These are phyloP conservation scores for Caenorhabditis uteleia DNA, from an alignment of 2,888 invertebrate species.

Conservation along the genomic window DNA sequence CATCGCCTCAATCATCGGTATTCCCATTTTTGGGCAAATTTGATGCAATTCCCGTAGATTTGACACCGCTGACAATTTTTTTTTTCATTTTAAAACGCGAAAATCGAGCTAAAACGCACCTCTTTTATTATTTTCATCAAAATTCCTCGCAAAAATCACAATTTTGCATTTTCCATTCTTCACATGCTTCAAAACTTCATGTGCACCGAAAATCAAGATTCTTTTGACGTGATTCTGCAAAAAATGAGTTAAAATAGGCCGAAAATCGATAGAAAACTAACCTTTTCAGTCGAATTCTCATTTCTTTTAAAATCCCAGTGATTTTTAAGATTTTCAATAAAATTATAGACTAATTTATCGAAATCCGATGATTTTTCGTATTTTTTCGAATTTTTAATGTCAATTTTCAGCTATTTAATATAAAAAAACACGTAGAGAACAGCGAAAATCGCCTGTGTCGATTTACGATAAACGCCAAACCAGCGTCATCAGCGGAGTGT, in stretches of 20 bases:
- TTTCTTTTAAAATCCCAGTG: conserved; percentile 5
- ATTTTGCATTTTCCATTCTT: conserved; percentile 14
- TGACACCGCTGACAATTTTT: conserved; percentile 17
- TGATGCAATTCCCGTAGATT: conserved; percentile 14
- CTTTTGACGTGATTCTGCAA: conserved; percentile 27
- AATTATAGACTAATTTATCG: no score
- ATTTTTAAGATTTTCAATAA: conserved; percentile 25
- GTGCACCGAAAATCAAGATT: conserved; percentile 37
- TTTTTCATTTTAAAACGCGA: conserved; percentile 3
- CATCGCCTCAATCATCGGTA: conserved; percentile 19
- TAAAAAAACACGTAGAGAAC: no score
- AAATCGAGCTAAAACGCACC: conserved; percentile 23
- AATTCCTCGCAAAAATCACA: conserved; percentile 38
- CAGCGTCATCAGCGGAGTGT: no score
- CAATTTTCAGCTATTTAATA: no score
- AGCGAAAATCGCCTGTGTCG: no score
- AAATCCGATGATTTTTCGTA: no score
- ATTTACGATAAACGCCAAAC: no score
- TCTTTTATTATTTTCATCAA: conserved; percentile 27
- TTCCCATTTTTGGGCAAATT: conserved; percentile 3
- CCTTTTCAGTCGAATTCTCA: conserved; percentile 8
- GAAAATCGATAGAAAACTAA: no score
- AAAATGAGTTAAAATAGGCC: no score
- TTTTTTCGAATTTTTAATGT: no score
- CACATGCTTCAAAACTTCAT: conserved; percentile 36